phyloP scores from a whole-genome alignment of 2,113 vertebrate genomes.

The Tachuris rubrigastra region DNA sequence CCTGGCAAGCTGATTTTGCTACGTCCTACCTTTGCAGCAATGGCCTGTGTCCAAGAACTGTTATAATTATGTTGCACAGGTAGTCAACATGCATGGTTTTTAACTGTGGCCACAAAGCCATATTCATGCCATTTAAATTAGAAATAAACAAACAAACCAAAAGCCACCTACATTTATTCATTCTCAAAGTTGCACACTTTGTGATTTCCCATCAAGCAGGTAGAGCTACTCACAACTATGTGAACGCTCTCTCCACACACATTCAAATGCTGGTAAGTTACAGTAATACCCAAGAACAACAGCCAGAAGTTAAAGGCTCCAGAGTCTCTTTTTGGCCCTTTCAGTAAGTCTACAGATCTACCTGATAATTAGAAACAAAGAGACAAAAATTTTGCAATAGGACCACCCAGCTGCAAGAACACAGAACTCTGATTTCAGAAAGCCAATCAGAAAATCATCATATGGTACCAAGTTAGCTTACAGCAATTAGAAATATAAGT shows the following conservation, averaged over 20 bases:
- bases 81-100: not conserved
- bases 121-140: not conserved
- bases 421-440: not conserved
- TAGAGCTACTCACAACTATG: not conserved
- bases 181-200: not conserved
- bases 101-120: not conserved
- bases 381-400: not conserved
- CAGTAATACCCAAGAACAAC: not conserved
- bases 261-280: not conserved
- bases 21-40: not conserved
- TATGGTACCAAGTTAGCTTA: not conserved
- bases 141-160: not conserved
- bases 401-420: not conserved
- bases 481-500: not conserved
- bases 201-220: not conserved
- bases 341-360: not conserved
- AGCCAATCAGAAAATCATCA: not conserved
- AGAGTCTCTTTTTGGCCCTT: not conserved
- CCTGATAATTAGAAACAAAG: not conserved
- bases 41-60: not conserved
- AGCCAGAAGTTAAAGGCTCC: not conserved
- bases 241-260: not conserved
- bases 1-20: not conserved
- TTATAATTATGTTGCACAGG: not conserved
- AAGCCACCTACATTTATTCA: not conserved